Base-by-base conservation (phyloP, 2,888 invertebrate genomes). In the Drosophila barbarae region DNA sequence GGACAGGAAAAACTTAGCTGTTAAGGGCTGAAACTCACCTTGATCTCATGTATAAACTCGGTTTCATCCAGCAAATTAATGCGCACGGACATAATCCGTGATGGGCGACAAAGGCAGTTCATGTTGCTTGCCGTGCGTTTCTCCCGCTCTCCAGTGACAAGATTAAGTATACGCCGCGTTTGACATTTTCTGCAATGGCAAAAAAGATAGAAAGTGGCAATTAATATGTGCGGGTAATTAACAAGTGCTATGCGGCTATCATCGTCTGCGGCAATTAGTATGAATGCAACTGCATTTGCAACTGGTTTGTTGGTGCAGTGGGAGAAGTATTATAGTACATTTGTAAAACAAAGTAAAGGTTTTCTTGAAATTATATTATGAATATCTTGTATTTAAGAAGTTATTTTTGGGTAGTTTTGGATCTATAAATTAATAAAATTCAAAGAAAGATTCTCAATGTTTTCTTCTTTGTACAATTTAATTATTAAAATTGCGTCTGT, bases 51-150 rank as follows among this genome's bases (percentile, higher is more conserved):
- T 75, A 96, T 91, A 71, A 97, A 93, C 88, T 97, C 96, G 86
- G 96, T 94, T 88, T 96, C 96, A 89, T 97, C 97, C 83, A 97
- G 92, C 77, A 97, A 92, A 86, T 97, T 94, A 84, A 97, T 95
- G 90, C 96, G 95, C 90, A 90, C 90, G 85, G 90, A 86, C 87
- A 90, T 88, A 74, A 88, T 89, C 85, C 89, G 89, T 68, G 90
- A 89, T 58, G 90, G 89, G 76, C 90, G 85, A 72, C 90, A 90
- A 65, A 90, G 85, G 74, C 90, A 90, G 87, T 90, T 88, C 90
- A 90, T 90, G 65, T 73, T 83, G 69, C 39, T 51, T 9, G 44
- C 47, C 49, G 51, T 47, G 54, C 47, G 7, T 60, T 58, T 57
- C 32, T 13, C 39, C 50, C 49, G 28, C 15, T 42, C 50, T 54